A percentile compares a stretch with the other conserved stretches of the same genome.
phyloP scores from a whole-genome alignment of 2,888 invertebrate species.

The Heterodera filipjevi region DNA sequence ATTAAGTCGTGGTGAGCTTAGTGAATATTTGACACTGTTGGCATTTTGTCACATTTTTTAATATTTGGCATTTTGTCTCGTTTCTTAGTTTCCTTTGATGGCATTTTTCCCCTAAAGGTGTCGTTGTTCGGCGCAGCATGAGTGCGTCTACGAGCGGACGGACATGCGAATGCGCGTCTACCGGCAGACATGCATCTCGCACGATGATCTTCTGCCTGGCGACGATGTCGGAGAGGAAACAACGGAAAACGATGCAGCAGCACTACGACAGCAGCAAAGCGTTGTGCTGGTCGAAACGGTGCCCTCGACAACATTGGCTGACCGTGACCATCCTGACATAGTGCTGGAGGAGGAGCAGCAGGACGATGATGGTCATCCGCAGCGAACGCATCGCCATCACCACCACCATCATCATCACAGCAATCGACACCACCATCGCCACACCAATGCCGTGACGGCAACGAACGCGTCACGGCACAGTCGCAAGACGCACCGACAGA shows the following conservation, averaged over 20 bases:
- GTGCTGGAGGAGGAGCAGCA: background rate
- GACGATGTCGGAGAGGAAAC: background rate
- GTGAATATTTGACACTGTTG: too few species aligned
- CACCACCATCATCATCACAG: slow-evolving; percentile 15
- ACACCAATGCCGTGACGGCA: background rate
- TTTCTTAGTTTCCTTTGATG: too few species aligned
- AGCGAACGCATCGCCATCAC: slow-evolving; percentile 8
- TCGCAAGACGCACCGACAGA: slow-evolving; percentile 14
- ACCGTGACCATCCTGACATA: background rate
- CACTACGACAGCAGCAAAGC: background rate
- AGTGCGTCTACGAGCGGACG: slow-evolving; percentile 44
- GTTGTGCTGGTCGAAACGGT: slow-evolving; percentile 2
- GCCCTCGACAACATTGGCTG: background rate
- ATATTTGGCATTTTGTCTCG: background rate
- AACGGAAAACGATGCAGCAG: slow-evolving; percentile 14
- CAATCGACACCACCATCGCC: slow-evolving; percentile 9
- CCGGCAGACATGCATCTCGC: slow-evolving; percentile 41
- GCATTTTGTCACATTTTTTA: too few species aligned
- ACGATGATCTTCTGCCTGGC: slow-evolving; percentile 14
- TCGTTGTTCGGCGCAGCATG: slow-evolving; percentile 37
- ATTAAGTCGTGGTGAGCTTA: slow-evolving; percentile 49
- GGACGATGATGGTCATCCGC: background rate
- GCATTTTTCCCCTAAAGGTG: slow-evolving; percentile 35
- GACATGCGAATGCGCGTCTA: slow-evolving; percentile 50
- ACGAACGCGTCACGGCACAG: slow-evolving; percentile 6